These are phyloP conservation scores for Chiridota heheva DNA, from an alignment of 35 echinoderm and acorn worm genomes.

Conservation along the genomic window DNA sequence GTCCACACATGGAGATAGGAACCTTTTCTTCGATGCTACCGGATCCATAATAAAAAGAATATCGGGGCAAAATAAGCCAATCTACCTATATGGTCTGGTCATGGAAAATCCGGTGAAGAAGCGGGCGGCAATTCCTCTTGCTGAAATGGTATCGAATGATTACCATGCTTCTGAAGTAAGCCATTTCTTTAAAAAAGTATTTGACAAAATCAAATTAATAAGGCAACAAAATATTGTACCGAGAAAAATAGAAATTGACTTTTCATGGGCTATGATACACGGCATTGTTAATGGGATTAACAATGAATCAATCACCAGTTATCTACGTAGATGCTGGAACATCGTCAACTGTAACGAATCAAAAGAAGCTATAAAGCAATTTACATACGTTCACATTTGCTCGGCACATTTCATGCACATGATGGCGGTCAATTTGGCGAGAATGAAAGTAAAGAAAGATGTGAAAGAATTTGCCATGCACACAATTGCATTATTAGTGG, in stretches of 20 bases:
- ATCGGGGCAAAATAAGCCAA: background rate
- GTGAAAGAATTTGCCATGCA: too few species aligned
- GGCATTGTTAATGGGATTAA: conserved; percentile 21
- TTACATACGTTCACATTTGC: conserved; percentile 26
- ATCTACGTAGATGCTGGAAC: background rate
- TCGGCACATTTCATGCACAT: conserved; percentile 8
- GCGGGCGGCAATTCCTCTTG: conserved; percentile 17
- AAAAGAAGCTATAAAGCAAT: background rate
- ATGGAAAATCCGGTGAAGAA: conserved; percentile 14
- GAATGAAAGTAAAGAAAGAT: too few species aligned
- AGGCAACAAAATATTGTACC: background rate
- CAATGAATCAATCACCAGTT: background rate
- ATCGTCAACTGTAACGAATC: background rate
- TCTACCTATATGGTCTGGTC: conserved; percentile 21
- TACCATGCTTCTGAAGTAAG: conserved; percentile 25
- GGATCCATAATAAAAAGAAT: conserved; percentile 7
- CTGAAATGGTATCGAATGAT: conserved; percentile 31
- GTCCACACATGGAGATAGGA: background rate
- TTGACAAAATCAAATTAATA: too few species aligned
- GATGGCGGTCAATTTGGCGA: too few species aligned
- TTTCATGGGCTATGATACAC: conserved; percentile 32
- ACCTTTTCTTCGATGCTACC: conserved; percentile 16
- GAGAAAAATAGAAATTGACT: conserved; percentile 4
- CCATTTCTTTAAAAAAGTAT: conserved; percentile 10
- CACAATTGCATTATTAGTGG: too few species aligned